Conservation (phyloP, 2,797 vertebrate species). For the Peromyscus eremicus region DNA sequence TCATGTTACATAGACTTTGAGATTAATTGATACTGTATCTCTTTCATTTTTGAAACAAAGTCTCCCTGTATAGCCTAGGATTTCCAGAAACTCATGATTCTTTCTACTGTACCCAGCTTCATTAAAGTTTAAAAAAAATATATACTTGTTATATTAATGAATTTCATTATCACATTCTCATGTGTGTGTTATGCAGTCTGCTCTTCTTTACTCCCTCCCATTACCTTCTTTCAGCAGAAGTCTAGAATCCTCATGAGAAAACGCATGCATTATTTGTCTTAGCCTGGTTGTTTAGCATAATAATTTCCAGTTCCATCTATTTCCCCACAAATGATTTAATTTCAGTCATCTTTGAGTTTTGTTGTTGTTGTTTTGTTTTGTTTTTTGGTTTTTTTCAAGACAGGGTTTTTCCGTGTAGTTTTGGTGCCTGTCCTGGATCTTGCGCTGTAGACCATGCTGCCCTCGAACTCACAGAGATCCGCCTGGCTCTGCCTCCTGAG, state of each 20-base stretch:
- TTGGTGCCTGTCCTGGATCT: too few species aligned
- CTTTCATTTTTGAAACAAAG: not conserved
- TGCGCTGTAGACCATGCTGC: too few species aligned
- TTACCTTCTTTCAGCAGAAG: not conserved
- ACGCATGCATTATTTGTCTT: not conserved
- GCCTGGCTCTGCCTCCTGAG: too few species aligned
- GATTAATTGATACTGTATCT: conserved; percentile 4
- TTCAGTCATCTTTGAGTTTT: not conserved
- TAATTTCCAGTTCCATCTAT: not conserved
- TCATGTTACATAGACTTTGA: conserved; percentile 26
- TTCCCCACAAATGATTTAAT: not conserved
- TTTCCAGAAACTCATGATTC: not conserved
- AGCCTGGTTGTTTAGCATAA: not conserved
- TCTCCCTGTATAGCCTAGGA: not conserved
- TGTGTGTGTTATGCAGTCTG: not conserved
- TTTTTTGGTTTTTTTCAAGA: too few species aligned
- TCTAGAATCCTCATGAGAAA: not conserved
- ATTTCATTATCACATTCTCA: not conserved
- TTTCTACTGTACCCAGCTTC: not conserved
- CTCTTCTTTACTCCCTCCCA: not conserved
- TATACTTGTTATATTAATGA: not conserved
- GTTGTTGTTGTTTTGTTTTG: too few species aligned
- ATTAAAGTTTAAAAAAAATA: not conserved
- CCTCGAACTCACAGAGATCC: too few species aligned
- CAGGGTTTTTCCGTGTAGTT: too few species aligned